A percentile compares a stretch with the other conserved stretches of the same genome.
phyloP scores from a whole-genome alignment of 2,113 vertebrate genomes.

The Gobius niger region DNA sequence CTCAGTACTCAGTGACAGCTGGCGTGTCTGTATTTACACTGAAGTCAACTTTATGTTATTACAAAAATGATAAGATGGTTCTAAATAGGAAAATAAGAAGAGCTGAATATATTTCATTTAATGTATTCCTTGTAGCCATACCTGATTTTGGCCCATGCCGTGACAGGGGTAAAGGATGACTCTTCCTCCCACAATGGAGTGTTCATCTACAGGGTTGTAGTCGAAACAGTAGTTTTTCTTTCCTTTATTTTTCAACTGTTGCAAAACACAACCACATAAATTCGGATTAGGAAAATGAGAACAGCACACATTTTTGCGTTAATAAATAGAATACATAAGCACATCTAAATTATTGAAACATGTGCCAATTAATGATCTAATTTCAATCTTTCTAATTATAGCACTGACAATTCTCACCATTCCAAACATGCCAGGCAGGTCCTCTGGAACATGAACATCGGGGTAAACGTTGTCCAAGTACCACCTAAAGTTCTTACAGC shows the following conservation, averaged over 20 bases:
- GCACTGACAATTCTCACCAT: conserved; percentile 80
- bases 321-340: not conserved
- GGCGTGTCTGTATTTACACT: too few relatives aligned
- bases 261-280: not conserved
- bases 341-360: not conserved
- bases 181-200: conserved; percentile 77
- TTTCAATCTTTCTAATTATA: not conserved
- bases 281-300: too few relatives aligned
- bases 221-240: conserved; percentile 88
- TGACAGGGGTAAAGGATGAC: conserved; percentile 91
- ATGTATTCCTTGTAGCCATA: conserved; percentile 50
- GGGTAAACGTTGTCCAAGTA: conserved; percentile 91
- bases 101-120: too few relatives aligned
- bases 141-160: conserved; percentile 98
- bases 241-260: conserved; percentile 87
- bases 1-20: too few relatives aligned
- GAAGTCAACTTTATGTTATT: too few relatives aligned
- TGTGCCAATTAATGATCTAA: not conserved
- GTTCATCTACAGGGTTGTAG: conserved; percentile 87
- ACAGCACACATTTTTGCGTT: not conserved
- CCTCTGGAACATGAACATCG: conserved; percentile 87
- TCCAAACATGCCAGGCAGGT: conserved; percentile 89
- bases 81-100: too few relatives aligned
- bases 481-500: conserved; percentile 92
- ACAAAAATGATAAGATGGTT: too few relatives aligned